Evolutionary conservation across 2,113 vertebrate species (phyloP).

Genomic region (Bombycilla garrulus): DNA sequence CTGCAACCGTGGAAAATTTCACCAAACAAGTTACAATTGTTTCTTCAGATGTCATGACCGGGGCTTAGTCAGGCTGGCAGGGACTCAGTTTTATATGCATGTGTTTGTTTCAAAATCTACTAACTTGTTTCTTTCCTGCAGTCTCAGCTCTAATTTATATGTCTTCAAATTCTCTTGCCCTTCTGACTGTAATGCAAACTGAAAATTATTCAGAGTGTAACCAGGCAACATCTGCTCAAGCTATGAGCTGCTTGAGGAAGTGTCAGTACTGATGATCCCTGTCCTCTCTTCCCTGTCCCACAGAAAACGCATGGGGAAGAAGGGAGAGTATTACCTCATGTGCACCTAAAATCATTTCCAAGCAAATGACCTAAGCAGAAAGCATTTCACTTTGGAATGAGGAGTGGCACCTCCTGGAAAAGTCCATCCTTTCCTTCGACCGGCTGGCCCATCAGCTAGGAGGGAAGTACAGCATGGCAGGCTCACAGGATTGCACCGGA

Average conservation of each 20-base stretch:
- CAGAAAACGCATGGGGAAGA: neutral
- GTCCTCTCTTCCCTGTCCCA: neutral
- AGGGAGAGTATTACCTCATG: neutral
- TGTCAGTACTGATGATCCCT: rapidly evolving
- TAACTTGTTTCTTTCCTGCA: neutral
- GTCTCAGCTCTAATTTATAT: neutral
- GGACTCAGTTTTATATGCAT: neutral
- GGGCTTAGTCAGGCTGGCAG: neutral
- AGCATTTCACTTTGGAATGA: neutral
- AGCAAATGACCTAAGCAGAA: neutral
- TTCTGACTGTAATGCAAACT: neutral
- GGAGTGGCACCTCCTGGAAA: neutral
- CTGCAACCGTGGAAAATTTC: neutral
- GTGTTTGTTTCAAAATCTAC: neutral
- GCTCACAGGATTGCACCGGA: neutral
- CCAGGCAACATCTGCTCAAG: neutral
- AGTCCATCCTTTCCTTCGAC: neutral
- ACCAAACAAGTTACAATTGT: neutral
- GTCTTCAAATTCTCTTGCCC: neutral
- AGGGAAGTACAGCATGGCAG: neutral
- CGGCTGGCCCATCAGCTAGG: neutral
- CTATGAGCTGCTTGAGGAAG: neutral
- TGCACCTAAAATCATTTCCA: neutral
- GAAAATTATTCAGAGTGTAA: neutral
- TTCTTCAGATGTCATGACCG: neutral